These are phyloP conservation scores for Poeciliopsis infans DNA, from an alignment of 2,797 vertebrate genomes.

Conservation along the genomic window DNA sequence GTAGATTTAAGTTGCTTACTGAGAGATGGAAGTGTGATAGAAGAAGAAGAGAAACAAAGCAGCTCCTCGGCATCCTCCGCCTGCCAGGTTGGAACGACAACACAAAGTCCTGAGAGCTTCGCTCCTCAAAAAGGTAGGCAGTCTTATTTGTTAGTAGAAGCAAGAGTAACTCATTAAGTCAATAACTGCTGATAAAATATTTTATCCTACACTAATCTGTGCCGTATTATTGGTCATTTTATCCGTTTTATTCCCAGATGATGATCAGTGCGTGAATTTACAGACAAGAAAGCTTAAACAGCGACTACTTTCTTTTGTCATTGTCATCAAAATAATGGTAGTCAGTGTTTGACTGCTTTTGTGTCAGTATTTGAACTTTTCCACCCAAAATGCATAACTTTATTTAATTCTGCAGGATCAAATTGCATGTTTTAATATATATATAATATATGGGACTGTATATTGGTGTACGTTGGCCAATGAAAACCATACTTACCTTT, in stretches of 20 bases:
- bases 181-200: neutral
- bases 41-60: constrained; percentile 79
- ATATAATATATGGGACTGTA: neutral
- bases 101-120: constrained; percentile 75
- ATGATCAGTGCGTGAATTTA: neutral
- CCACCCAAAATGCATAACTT: neutral
- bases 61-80: constrained; percentile 87
- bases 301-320: neutral
- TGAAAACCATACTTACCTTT: neutral
- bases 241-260: neutral
- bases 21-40: constrained; percentile 80
- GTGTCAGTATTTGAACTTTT: neutral
- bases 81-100: constrained; percentile 92
- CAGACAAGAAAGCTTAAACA: neutral
- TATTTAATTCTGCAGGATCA: neutral
- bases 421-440: neutral
- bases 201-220: neutral
- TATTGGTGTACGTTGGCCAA: neutral
- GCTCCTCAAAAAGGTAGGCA: constrained; percentile 77
- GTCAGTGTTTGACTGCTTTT: neutral
- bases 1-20: constrained; percentile 78
- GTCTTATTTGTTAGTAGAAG: neutral
- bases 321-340: neutral
- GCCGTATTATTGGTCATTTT: neutral
- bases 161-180: neutral